phyloP scores from a whole-genome alignment of 2,888 invertebrate genomes.

The Carabus problematicus region DNA sequence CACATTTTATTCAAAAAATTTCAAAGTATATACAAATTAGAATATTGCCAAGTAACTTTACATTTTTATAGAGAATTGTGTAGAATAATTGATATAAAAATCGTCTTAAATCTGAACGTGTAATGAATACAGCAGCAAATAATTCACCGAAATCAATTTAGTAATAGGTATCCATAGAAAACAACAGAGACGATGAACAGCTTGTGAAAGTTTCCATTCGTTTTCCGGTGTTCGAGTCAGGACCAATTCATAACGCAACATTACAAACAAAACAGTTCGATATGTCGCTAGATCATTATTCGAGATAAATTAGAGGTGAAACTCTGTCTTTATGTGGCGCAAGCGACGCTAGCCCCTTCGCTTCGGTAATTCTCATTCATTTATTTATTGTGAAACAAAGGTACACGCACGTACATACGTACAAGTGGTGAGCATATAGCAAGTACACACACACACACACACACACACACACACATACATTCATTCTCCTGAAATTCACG shows the following conservation, averaged over 20 bases:
- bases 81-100: neutral
- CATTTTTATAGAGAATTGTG: no score
- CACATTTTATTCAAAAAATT: no score
- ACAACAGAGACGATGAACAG: neutral
- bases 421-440: neutral
- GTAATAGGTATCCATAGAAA: constrained; percentile 17
- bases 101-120: constrained; percentile 3
- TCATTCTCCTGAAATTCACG: constrained; percentile 1
- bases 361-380: neutral
- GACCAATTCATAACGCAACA: neutral
- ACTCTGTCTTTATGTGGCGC: constrained; percentile 4
- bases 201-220: constrained; percentile 36
- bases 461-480: constrained; percentile 4
- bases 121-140: constrained; percentile 24
- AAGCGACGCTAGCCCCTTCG: neutral
- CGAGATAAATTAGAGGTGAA: constrained; percentile 33
- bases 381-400: constrained; percentile 5
- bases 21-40: no score
- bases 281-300: constrained; percentile 29
- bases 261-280: neutral
- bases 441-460: neutral
- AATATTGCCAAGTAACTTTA: no score
- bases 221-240: constrained; percentile 11
- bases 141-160: constrained; percentile 32
- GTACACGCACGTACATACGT: neutral